These are phyloP conservation scores for Peromyscus maniculatus DNA, from an alignment of 2,113 vertebrate species.

Conservation along the genomic window DNA sequence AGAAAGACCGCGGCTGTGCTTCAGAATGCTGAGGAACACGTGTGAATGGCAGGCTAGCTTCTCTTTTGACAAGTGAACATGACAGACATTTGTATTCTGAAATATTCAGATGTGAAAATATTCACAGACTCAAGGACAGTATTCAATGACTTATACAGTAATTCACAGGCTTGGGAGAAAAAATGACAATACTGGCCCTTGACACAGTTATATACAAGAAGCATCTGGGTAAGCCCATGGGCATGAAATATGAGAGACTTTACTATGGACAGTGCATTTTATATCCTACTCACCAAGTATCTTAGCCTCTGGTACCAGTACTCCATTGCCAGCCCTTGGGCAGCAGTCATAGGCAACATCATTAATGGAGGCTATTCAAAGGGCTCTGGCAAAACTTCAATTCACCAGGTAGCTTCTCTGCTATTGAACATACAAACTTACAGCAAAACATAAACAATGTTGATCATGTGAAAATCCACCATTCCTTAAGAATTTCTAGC, in stretches of 20 bases:
- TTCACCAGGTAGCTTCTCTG: background rate
- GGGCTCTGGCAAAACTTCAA: background rate
- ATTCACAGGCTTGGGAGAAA: background rate
- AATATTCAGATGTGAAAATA: background rate
- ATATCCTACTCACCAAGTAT: background rate
- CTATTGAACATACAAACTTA: background rate
- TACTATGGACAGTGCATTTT: background rate
- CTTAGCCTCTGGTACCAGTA: background rate
- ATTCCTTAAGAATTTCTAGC: background rate
- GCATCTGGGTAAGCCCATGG: background rate
- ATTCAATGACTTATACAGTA: background rate
- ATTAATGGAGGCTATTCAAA: rapidly evolving
- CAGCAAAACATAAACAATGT: background rate
- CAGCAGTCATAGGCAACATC: background rate
- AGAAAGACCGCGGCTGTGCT: background rate
- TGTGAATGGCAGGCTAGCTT: background rate
- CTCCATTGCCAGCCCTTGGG: background rate
- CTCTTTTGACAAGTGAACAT: background rate
- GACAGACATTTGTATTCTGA: background rate
- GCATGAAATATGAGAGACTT: background rate
- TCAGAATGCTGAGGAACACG: no score
- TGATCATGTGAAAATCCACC: background rate
- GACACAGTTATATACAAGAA: background rate
- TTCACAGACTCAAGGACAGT: background rate
- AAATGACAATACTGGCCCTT: background rate